phyloP scores from a whole-genome alignment of 1,140 invertebrate species.

The Whitmania pigra region DNA sequence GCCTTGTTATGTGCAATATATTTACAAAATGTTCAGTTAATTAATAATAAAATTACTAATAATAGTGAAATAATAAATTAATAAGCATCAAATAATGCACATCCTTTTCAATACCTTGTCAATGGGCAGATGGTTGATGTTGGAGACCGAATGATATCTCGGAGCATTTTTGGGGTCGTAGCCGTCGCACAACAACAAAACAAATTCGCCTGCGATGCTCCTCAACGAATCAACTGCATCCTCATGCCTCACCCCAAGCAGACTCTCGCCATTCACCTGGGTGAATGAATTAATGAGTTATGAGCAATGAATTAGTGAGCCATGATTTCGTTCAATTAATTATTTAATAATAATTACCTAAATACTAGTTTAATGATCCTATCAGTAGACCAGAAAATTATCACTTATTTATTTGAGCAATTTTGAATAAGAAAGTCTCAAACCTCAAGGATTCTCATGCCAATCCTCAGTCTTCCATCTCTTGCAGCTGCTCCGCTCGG shows the following conservation, averaged over 20 bases:
- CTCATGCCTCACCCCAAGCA: slow-evolving; percentile 81
- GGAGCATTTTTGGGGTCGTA: slow-evolving; percentile 34
- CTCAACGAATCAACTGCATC: slow-evolving; percentile 86
- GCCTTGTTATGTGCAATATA: no score
- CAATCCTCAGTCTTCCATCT: slow-evolving; percentile 65
- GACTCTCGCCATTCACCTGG: slow-evolving; percentile 67
- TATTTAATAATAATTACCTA: background rate
- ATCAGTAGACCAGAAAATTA: no score
- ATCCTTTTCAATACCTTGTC: no score
- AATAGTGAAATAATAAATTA: no score
- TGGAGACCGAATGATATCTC: no score
- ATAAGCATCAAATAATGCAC: no score
- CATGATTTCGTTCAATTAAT: background rate
- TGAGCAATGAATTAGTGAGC: background rate
- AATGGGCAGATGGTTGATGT: no score
- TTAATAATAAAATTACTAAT: no score
- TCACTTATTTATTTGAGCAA: background rate
- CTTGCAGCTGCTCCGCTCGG: slow-evolving; percentile 78
- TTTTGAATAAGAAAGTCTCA: background rate
- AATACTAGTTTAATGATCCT: no score
- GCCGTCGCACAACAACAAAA: slow-evolving; percentile 77
- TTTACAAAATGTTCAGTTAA: no score
- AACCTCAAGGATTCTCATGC: slow-evolving; percentile 41
- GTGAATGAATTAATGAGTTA: background rate
- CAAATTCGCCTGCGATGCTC: slow-evolving; percentile 57